Base-by-base conservation (phyloP, 2,797 vertebrate genomes). In the Sebastes oblongus region DNA sequence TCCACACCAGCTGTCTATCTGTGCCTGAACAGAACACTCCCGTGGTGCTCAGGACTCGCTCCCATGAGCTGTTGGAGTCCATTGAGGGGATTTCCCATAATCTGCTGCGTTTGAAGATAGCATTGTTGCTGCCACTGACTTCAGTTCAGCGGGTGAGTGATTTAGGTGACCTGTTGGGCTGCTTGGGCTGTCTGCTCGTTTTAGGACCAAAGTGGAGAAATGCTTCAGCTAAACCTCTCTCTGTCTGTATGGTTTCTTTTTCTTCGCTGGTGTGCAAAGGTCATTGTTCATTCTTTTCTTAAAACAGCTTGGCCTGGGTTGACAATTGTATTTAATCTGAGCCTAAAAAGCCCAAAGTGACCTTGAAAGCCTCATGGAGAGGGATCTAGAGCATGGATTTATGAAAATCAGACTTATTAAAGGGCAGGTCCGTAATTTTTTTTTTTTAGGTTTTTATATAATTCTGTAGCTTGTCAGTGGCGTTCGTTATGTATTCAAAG, bases 91-190 rank as follows among this genome's bases (percentile, higher is more conserved):
- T 84, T 90, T 80, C 59, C 71, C 36, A 34, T 70, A 83, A 85
- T 87, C 86, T 74, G 79, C 52, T 60, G 50, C 64, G 71, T 78
- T 84, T 83, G 54, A 69, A 86, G 86, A 89, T 68, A 83, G 66
- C 60, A 73, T 55, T 77, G 72, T 81, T 80, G 66, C 73, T 24
- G 75, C 75, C 68, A 81, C 66, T 69, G 81, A 83, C 73, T 85
- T 78, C 24, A 67, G 34, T 75, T 83, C 27, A 77, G 70, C 61
- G 67, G 34, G 13, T 71, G 61, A 79, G 61, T 60, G 70, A 76
- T 82, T 82, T 79, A 73, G 27, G 60, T 75, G 73, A 34, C 60
- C 58, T 64, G 64, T 59, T 34, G 13, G 36, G 61, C 61, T 24
- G 3, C 54, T n/a, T 0, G 1, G 32, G 30, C 24, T 42, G 25